Evolutionary conservation across 1,140 invertebrate genomes (phyloP), one percentile per base, ranked within the genome.

Genomic region (Trachelipus rathkii): DNA sequence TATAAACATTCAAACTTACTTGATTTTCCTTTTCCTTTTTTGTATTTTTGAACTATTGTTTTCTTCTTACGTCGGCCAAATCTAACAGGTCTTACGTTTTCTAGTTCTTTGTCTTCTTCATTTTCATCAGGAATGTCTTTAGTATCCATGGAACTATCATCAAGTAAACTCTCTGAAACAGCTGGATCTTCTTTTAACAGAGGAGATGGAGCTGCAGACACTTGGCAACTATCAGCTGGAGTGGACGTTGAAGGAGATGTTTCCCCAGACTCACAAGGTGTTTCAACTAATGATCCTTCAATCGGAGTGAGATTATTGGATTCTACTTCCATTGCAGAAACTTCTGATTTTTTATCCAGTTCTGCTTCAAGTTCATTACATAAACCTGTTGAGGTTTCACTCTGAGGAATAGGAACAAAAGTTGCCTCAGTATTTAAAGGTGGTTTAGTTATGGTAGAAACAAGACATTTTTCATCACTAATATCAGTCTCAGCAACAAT

Each of bases 271-370:
- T 60, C 50, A 60, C 50, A 60, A 60, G 50, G 50, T 15, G 50
- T 60, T 15, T 60, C 50, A 60, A 60, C 50, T 19, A 60, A 60
- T 15, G 50, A 60, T 19, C 50, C 50, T 60, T 60, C 50, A 60
- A 60, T 8, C 33, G 33, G 33, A 60, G 50, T 13, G 19, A 19
- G 2, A 19, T 60, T 60, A 15, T 13, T 60, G 50, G 50, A 60
- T 13, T 60, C 50, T 4, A 60, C 19, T 60, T 60, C 50, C 50
- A 60, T 60, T 4, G 50, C 50, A 60, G 50, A 60, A 60, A 60
- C 19, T 60, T 60, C 50, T 60, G 50, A 60, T 19, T 60, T 60
- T 60, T 60, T 60, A 60, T 60, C 50, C 8, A 60, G 8, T 60
- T 60, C 50, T 15, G 19, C 50, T 60, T 60, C 50, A 60, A 33